phyloP scores from a whole-genome alignment of 2,888 invertebrate species.

The Drosophila lutescens region DNA sequence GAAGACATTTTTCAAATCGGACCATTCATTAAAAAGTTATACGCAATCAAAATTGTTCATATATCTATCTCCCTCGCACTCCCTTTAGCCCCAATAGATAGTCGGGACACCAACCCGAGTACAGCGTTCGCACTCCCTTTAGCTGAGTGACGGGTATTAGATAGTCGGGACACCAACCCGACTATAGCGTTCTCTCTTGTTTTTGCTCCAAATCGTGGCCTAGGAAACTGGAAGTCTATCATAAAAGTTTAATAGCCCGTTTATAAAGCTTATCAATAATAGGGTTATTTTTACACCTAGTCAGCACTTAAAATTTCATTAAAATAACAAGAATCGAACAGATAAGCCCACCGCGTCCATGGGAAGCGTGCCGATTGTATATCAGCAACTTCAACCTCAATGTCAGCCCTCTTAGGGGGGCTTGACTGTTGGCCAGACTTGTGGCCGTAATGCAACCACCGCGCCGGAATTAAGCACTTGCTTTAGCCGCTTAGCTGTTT shows the following conservation, averaged over 20 bases:
- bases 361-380: slow-evolving; percentile 34
- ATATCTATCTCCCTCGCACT: too few species aligned
- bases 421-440: slow-evolving; percentile 28
- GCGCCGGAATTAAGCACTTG: slow-evolving; percentile 46
- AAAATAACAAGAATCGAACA: slow-evolving; percentile 28
- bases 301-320: slow-evolving; percentile 34
- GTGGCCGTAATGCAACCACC: slow-evolving; percentile 7
- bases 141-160: too few species aligned
- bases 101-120: too few species aligned
- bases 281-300: slow-evolving; percentile 23
- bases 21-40: too few species aligned
- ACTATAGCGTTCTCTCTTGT: too few species aligned
- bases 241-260: slow-evolving; percentile 28
- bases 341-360: slow-evolving; percentile 10
- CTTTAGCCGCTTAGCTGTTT: slow-evolving; percentile 30
- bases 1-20: too few species aligned
- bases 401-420: slow-evolving; percentile 14
- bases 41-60: too few species aligned
- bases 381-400: slow-evolving; percentile 15
- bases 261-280: slow-evolving; percentile 48
- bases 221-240: slow-evolving; percentile 32
- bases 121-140: too few species aligned
- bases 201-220: slow-evolving; percentile 3
- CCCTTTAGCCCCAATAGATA: too few species aligned
- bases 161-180: too few species aligned